These are phyloP conservation scores for Danio kyathit DNA, from an alignment of 2,797 vertebrate genomes.

Conservation along the genomic window DNA sequence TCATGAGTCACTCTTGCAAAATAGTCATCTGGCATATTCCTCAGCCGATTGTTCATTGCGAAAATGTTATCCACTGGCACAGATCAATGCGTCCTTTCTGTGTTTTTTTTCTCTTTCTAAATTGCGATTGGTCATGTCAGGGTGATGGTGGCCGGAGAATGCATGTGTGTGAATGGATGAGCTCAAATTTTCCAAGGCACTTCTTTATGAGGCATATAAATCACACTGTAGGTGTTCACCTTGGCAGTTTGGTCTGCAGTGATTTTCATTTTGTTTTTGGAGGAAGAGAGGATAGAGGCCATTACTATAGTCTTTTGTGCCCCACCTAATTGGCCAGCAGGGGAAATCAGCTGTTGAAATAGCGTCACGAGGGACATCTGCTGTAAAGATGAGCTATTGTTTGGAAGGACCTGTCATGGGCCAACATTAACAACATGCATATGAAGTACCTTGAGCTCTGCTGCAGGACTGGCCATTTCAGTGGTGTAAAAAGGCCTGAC, in stretches of 20 bases:
- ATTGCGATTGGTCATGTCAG: slow-evolving; percentile 23
- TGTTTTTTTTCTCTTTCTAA: slow-evolving; percentile 47
- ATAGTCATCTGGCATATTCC: slow-evolving; percentile 23
- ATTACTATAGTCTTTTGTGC: slow-evolving; percentile 73
- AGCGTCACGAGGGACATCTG: slow-evolving; percentile 82
- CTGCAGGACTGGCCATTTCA: slow-evolving; percentile 63
- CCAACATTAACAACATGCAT: slow-evolving; percentile 84
- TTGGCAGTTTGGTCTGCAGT: slow-evolving; percentile 53
- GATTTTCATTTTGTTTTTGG: slow-evolving; percentile 60
- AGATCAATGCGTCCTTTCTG: slow-evolving; percentile 51
- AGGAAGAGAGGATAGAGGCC: slow-evolving; percentile 66
- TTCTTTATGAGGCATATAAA: slow-evolving; percentile 52
- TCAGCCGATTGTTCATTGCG: slow-evolving; percentile 49
- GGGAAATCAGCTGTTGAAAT: slow-evolving; percentile 89
- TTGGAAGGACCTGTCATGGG: slow-evolving; percentile 77
- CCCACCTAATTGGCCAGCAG: slow-evolving; percentile 90
- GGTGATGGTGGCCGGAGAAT: slow-evolving; percentile 9
- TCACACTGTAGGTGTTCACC: slow-evolving; percentile 55
- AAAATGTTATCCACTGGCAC: slow-evolving; percentile 41
- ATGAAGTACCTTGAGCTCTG: slow-evolving; percentile 78
- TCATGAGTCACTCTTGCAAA: slow-evolving; percentile 51
- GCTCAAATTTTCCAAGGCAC: slow-evolving; percentile 47
- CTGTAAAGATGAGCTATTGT: slow-evolving; percentile 79
- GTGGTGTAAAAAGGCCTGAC: slow-evolving; percentile 52
- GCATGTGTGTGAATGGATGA: slow-evolving; percentile 42